phyloP scores from a whole-genome alignment of 2,113 vertebrate species.

The Formicarius rufipectus region DNA sequence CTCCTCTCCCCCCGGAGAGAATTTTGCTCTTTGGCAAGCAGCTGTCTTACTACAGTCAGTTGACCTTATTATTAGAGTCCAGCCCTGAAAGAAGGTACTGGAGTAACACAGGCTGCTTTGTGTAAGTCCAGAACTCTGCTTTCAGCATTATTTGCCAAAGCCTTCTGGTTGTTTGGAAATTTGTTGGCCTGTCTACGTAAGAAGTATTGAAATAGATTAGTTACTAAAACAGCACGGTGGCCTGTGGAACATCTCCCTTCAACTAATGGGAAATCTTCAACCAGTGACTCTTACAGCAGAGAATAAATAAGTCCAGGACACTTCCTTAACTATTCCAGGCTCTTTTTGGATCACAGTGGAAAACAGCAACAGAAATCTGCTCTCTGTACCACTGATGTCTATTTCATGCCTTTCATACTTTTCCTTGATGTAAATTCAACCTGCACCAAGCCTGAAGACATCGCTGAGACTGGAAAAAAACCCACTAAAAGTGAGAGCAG shows the following conservation, averaged over 20 bases:
- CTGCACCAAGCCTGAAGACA: not conserved
- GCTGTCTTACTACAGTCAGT: not conserved
- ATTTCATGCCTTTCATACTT: not conserved
- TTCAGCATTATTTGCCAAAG: slow-evolving; percentile 27
- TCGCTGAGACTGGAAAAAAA: not conserved
- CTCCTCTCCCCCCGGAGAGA: not conserved
- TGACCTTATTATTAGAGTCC: slow-evolving; percentile 20
- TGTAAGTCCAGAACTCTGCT: not conserved
- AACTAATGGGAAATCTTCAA: slow-evolving; percentile 27
- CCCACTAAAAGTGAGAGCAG: not conserved
- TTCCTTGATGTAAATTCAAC: slow-evolving; percentile 19
- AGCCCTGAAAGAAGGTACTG: not conserved
- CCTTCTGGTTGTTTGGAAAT: slow-evolving; percentile 47
- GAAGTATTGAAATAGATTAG: slow-evolving; percentile 28
- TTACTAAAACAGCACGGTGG: not conserved
- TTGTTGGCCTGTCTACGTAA: not conserved
- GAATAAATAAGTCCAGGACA: not conserved
- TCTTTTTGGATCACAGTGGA: not conserved
- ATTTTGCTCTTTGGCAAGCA: not conserved
- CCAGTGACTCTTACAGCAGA: not conserved
- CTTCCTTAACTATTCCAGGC: not conserved
- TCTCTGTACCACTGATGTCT: not conserved
- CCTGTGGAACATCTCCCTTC: slow-evolving; percentile 49
- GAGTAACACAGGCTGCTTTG: not conserved
- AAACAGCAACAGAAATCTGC: not conserved